Conservation (phyloP, 2,113 vertebrate species). For the Tachysurus vachellii region DNA sequence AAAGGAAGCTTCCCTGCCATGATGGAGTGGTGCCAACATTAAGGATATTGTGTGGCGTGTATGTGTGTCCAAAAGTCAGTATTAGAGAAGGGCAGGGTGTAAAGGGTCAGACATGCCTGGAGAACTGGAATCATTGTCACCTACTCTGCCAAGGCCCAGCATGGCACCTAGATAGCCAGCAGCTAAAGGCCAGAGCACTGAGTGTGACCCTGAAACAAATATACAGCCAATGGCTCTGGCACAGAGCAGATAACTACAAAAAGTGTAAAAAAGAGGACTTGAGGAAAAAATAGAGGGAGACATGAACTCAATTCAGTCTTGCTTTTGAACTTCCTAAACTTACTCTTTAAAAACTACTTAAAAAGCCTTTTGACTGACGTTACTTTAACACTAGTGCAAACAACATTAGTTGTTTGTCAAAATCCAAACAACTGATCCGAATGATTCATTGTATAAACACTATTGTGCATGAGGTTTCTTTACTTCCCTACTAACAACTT, state of each 20-base stretch:
- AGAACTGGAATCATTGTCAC: slow-evolving; percentile 36
- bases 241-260: slow-evolving; percentile 27
- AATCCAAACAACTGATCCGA: too few species aligned
- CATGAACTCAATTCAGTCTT: neutral
- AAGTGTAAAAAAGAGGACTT: neutral
- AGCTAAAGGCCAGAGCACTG: slow-evolving; percentile 30
- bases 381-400: neutral
- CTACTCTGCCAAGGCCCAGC: slow-evolving; percentile 43
- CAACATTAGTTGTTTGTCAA: too few species aligned
- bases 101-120: slow-evolving; percentile 14
- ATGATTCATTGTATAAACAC: neutral
- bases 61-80: slow-evolving; percentile 7
- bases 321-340: neutral
- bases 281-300: neutral
- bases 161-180: slow-evolving; percentile 21
- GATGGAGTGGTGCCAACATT: slow-evolving; percentile 5
- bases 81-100: neutral
- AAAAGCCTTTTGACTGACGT: neutral
- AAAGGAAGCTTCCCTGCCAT: neutral
- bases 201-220: slow-evolving; percentile 31
- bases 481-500: neutral
- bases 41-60: slow-evolving; percentile 18
- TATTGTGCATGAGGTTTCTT: neutral
- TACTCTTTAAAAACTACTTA: neutral
- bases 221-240: slow-evolving; percentile 29